A percentile compares a stretch with the other conserved stretches of the same genome.
Conservation (phyloP, 2,888 invertebrate genomes). For the Gandaritis pyraliata region DNA sequence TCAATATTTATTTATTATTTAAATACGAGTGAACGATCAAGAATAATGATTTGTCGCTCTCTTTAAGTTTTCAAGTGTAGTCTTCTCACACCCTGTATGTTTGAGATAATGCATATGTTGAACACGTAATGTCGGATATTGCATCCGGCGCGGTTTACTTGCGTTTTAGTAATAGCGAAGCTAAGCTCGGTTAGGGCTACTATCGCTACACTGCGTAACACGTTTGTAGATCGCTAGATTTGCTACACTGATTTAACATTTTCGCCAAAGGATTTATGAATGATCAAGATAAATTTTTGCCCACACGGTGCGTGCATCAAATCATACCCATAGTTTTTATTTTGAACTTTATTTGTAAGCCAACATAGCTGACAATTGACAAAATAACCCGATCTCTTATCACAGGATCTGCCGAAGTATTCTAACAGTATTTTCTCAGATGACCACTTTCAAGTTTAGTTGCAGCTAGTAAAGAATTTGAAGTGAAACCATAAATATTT, state of each 20-base stretch:
- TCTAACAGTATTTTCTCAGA: background rate
- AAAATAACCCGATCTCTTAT: background rate
- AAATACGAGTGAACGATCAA: too few species aligned
- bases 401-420: background rate
- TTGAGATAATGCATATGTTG: conserved; percentile 35
- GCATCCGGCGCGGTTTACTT: conserved; percentile 35
- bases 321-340: background rate
- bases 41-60: too few species aligned
- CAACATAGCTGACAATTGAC: too few species aligned
- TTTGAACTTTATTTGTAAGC: too few species aligned
- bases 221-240: conserved; percentile 18
- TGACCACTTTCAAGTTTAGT: background rate
- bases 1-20: too few species aligned
- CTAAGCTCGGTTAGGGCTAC: conserved; percentile 27
- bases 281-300: background rate
- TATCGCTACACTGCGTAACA: conserved; percentile 31
- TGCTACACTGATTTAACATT: conserved; percentile 2
- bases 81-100: conserved; percentile 14
- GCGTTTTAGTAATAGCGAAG: conserved; percentile 39
- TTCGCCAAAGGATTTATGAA: background rate
- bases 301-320: background rate
- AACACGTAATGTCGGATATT: conserved; percentile 42
- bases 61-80: background rate
- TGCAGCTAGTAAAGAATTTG: background rate
- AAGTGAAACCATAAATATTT: conserved; percentile 14